Evolutionary conservation across 1,140 invertebrate genomes (phyloP).

Genomic region (Adelges cooleyi): DNA sequence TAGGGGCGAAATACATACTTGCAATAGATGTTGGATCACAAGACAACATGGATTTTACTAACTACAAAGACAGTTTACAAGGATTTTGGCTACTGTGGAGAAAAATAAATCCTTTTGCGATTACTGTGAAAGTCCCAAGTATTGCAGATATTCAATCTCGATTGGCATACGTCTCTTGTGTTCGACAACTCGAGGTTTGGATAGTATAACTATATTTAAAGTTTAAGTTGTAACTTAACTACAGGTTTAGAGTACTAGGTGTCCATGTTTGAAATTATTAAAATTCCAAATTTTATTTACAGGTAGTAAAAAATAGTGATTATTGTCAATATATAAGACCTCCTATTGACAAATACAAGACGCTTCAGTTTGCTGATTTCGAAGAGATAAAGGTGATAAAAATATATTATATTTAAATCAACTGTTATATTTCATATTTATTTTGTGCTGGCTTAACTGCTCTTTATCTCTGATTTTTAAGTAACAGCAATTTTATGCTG

Average conservation of each 20-base stretch:
- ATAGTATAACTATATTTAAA: too few relatives aligned
- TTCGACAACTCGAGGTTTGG: constrained; percentile 79
- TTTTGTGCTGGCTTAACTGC: too few relatives aligned
- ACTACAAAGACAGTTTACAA: constrained; percentile 93
- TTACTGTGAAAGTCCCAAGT: constrained; percentile 83
- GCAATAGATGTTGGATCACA: constrained; percentile 97
- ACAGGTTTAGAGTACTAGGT: too few relatives aligned
- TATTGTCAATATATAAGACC: constrained; percentile 98
- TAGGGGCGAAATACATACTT: constrained; percentile 87
- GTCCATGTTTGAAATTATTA: too few relatives aligned
- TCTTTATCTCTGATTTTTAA: too few relatives aligned
- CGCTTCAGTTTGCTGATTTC: constrained; percentile 92
- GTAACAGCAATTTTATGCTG: too few relatives aligned
- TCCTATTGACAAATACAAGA: constrained; percentile 94
- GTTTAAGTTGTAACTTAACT: too few relatives aligned
- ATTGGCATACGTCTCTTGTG: constrained; percentile 95
- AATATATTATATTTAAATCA: too few relatives aligned
- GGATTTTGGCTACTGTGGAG: constrained; percentile 98
- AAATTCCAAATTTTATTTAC: too few relatives aligned
- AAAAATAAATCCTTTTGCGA: constrained; percentile 85
- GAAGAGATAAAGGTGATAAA: constrained; percentile 73
- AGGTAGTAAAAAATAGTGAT: constrained; percentile 90
- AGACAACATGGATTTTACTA: constrained; percentile 90
- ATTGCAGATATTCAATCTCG: constrained; percentile 93
- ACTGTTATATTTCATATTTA: too few relatives aligned